A percentile compares a stretch with the other conserved stretches of the same genome.
Conservation (phyloP, 2,797 vertebrate species). For the Esox masquinongy region DNA sequence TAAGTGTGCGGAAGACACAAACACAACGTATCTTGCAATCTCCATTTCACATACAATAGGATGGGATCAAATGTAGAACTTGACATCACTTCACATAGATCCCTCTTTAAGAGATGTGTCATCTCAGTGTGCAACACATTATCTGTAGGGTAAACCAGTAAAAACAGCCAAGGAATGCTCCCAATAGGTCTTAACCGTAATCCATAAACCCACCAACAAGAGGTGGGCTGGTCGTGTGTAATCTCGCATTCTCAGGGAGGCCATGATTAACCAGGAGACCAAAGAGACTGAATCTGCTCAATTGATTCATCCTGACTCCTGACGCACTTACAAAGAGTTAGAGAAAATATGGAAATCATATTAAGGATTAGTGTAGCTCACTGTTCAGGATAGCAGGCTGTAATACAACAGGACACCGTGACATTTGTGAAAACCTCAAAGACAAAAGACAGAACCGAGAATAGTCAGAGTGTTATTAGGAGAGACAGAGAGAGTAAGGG, state of each 20-base stretch:
- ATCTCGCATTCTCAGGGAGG: background rate
- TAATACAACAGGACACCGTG: background rate
- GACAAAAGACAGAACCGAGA: background rate
- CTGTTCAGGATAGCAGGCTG: background rate
- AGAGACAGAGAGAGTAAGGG: background rate
- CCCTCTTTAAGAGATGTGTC: background rate
- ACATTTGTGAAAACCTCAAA: constrained; percentile 12
- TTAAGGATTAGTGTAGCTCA: background rate
- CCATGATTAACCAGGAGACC: background rate
- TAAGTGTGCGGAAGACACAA: background rate
- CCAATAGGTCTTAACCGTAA: background rate
- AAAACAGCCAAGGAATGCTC: background rate
- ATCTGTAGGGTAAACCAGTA: background rate
- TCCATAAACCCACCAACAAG: background rate
- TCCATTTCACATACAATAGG: background rate
- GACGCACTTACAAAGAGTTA: background rate
- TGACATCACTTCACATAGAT: background rate
- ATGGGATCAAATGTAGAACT: background rate
- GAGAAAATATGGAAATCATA: background rate
- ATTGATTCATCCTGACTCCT: background rate
- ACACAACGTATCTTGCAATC: background rate
- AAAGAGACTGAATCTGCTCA: background rate
- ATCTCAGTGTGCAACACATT: background rate
- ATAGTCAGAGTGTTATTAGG: background rate
- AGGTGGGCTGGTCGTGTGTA: background rate